Evolutionary conservation across 2,888 invertebrate genomes (phyloP).

Genomic region (Plebejus argus): DNA sequence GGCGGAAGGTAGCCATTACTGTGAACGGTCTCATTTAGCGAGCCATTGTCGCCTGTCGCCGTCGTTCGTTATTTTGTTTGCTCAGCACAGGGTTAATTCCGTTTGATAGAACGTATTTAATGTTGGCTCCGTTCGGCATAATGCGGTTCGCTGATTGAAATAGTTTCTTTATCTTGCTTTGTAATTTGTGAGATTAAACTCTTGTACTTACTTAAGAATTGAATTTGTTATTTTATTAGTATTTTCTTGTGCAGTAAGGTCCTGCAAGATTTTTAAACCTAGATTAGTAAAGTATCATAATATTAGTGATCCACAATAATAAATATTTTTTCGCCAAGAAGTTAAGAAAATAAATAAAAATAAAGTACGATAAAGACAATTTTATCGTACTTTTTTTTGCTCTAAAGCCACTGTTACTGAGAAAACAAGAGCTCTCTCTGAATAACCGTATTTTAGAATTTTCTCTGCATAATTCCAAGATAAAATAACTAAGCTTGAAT

Average conservation of each 20-base stretch:
- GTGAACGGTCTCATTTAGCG: slow-evolving; percentile 26
- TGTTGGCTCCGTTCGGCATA: slow-evolving; percentile 8
- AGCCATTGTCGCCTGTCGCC: slow-evolving; percentile 22
- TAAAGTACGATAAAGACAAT: no score
- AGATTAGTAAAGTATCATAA: no score
- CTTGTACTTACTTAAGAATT: background rate
- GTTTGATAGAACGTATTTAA: slow-evolving; percentile 16
- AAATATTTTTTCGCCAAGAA: no score
- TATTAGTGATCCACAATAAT: no score
- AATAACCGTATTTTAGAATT: background rate
- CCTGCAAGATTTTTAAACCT: no score
- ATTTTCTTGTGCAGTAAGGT: no score
- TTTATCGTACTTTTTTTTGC: background rate
- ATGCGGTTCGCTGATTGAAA: background rate
- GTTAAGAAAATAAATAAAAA: no score
- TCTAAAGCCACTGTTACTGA: background rate
- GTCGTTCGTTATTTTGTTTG: slow-evolving; percentile 20
- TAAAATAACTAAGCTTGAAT: background rate
- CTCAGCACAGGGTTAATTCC: slow-evolving; percentile 21
- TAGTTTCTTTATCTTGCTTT: background rate
- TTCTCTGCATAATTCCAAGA: background rate
- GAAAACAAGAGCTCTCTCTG: background rate
- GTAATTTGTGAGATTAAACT: background rate
- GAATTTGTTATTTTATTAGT: background rate
- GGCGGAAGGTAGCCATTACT: slow-evolving; percentile 24